Evolutionary conservation across 2,888 invertebrate species (phyloP).

Genomic region (Ophioninae sp.): DNA sequence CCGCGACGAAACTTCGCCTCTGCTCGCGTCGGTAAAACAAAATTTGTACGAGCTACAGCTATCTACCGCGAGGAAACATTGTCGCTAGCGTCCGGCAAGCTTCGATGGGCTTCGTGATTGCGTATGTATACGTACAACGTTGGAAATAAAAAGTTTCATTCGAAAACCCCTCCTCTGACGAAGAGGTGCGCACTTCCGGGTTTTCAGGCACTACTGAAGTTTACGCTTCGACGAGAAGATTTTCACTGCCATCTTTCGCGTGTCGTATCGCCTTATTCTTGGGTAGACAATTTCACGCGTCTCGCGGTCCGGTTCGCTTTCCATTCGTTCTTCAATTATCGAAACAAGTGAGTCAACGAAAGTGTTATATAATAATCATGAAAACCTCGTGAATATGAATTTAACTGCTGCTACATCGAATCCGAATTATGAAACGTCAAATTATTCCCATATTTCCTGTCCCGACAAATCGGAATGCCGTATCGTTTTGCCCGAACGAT

Average conservation of each 20-base stretch:
- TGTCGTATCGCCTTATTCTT: not conserved
- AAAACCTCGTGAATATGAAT: not conserved
- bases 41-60: no score
- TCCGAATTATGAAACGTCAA: not conserved
- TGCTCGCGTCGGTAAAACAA: no score
- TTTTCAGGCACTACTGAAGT: not conserved
- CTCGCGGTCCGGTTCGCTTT: not conserved
- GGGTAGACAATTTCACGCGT: not conserved
- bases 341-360: conserved; percentile 16
- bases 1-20: no score
- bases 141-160: no score
- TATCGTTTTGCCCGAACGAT: not conserved
- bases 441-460: not conserved
- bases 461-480: no score
- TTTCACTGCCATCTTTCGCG: not conserved
- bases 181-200: not conserved
- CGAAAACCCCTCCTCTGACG: no score
- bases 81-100: no score
- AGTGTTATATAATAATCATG: conserved; percentile 28
- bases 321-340: not conserved
- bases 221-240: not conserved
- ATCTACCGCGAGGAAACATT: no score
- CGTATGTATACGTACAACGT: no score
- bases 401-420: not conserved
- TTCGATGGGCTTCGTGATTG: no score